Conservation (phyloP, 2,888 invertebrate genomes). For the Parnassius glacialis region DNA sequence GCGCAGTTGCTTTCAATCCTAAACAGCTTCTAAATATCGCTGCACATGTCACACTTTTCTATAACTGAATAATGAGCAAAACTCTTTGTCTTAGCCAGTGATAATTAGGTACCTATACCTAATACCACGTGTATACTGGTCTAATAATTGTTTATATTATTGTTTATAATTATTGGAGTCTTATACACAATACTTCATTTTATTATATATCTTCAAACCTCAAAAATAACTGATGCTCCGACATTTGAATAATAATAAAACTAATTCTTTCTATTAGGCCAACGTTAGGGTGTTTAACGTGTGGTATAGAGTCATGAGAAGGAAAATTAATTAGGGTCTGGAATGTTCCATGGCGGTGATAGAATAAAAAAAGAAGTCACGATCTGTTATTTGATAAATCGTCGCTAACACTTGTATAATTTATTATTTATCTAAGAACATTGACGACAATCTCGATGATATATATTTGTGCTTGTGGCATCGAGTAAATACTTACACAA, state of each 20-base stretch:
- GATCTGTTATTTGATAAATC: constrained; percentile 31
- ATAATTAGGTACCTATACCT: constrained; percentile 33
- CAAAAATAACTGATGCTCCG: constrained; percentile 34
- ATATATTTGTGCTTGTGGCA: constrained; percentile 49
- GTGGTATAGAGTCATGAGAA: constrained; percentile 2
- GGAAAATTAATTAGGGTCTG: constrained; percentile 28
- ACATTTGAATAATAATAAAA: constrained; percentile 31
- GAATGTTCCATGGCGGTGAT: constrained; percentile 26
- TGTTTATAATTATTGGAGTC: constrained; percentile 43
- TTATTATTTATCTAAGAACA: constrained; percentile 67
- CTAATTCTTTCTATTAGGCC: constrained; percentile 48
- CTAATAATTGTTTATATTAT: constrained; percentile 46
- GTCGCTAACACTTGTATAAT: constrained; percentile 54
- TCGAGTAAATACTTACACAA: constrained; percentile 36
- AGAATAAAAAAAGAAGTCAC: constrained; percentile 31
- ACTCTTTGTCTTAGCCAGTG: constrained; percentile 34
- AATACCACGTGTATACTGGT: constrained; percentile 39
- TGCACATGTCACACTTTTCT: constrained; percentile 28
- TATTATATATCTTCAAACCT: constrained; percentile 34
- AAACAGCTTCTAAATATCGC: constrained; percentile 28
- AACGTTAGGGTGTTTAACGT: constrained; percentile 37
- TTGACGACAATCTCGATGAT: constrained; percentile 64
- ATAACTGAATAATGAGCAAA: constrained; percentile 38
- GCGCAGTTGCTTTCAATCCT: constrained; percentile 25
- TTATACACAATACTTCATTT: constrained; percentile 28